Evolutionary conservation across 2,113 vertebrate genomes (phyloP).

Genomic region (Ammodytes marinus): DNA sequence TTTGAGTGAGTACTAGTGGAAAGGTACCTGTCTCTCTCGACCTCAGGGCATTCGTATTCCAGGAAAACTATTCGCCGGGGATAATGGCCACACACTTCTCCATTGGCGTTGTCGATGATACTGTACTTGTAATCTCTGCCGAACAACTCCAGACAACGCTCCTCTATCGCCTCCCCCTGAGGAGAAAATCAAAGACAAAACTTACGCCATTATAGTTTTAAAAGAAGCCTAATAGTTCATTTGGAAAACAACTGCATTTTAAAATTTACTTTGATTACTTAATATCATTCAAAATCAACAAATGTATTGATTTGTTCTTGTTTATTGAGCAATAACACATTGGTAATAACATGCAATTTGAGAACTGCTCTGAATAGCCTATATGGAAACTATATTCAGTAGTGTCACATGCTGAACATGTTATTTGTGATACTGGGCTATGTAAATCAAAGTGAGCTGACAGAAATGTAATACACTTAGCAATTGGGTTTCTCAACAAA

Average conservation of each 20-base stretch:
- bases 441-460: too few species aligned
- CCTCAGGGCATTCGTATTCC: slow-evolving; percentile 91
- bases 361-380: neutral
- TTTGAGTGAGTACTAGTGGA: neutral
- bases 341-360: neutral
- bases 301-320: too few species aligned
- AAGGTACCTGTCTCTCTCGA: slow-evolving; percentile 89
- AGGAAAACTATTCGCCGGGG: slow-evolving; percentile 95
- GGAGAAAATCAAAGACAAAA: slow-evolving; percentile 6
- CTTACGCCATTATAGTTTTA: neutral
- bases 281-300: neutral
- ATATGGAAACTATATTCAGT: neutral
- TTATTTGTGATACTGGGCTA: too few species aligned
- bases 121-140: slow-evolving; percentile 95
- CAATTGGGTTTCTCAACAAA: neutral
- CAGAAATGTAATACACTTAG: neutral
- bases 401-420: too few species aligned
- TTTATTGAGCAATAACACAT: neutral
- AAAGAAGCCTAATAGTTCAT: neutral
- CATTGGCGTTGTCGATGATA: slow-evolving; percentile 92
- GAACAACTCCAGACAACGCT: slow-evolving; percentile 93
- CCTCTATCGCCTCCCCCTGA: slow-evolving; percentile 93
- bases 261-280: too few species aligned
- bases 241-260: neutral
- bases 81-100: slow-evolving; percentile 96